A percentile compares a stretch with the other conserved stretches of the same genome.
Conservation (phyloP, 2,113 vertebrate species). For the Phainopepla nitens region DNA sequence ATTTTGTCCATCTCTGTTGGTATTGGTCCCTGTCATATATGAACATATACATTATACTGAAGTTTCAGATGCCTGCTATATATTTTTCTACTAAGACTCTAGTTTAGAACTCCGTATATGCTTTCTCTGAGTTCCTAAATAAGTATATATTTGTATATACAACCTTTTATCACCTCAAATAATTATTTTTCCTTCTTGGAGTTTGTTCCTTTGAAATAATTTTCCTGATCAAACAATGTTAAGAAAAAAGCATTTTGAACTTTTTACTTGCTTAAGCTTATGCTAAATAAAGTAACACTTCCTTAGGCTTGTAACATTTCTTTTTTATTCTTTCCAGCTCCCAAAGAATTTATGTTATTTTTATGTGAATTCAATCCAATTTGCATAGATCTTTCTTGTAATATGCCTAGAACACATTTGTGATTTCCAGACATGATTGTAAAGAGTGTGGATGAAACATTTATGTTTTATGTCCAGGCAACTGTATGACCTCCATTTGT, state of each 20-base stretch:
- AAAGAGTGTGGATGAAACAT: background rate
- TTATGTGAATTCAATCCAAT: background rate
- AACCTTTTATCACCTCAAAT: background rate
- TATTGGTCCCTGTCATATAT: background rate
- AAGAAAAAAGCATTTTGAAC: background rate
- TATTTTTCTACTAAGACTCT: background rate
- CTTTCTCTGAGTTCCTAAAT: background rate
- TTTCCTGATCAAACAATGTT: background rate
- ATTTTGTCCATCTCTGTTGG: background rate
- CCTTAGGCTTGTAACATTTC: background rate
- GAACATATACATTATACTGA: background rate
- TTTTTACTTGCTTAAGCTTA: background rate
- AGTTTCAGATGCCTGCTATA: background rate
- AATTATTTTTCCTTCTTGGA: background rate
- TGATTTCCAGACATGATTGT: background rate
- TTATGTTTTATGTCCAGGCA: background rate
- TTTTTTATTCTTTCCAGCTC: background rate
- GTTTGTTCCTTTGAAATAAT: background rate
- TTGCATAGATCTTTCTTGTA: background rate
- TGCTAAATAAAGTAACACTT: background rate
- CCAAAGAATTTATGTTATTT: constrained; percentile 6
- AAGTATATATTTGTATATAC: background rate
- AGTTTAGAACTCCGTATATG: background rate
- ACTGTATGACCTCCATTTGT: background rate
- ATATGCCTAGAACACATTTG: background rate